phyloP scores from a whole-genome alignment of 2,888 invertebrate genomes.

The Ditula angustiorana region DNA sequence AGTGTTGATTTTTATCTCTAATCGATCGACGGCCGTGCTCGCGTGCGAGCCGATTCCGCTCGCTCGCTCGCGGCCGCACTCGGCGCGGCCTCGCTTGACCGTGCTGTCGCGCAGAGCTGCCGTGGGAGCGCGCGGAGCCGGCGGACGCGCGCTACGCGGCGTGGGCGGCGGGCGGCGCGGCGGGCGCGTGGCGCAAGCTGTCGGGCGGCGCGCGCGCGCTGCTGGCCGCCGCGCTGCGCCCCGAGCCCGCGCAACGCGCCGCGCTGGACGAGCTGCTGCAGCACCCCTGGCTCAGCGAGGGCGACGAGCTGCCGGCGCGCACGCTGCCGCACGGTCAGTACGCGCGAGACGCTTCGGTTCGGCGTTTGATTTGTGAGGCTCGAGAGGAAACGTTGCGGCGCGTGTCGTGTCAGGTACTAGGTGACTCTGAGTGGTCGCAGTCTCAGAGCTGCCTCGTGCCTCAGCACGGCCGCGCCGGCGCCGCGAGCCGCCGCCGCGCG shows the following conservation, averaged over 20 bases:
- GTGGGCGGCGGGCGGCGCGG: slow-evolving; percentile 83
- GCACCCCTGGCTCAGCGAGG: slow-evolving; percentile 88
- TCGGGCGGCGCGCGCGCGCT: slow-evolving; percentile 91
- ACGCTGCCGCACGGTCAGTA: slow-evolving; percentile 17
- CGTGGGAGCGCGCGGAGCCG: slow-evolving; percentile 95
- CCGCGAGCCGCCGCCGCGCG: slow-evolving; percentile 41
- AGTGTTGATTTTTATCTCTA: too few relatives aligned
- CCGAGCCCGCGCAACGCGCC: slow-evolving; percentile 88
- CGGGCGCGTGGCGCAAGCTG: slow-evolving; percentile 90
- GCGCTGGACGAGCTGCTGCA: slow-evolving; percentile 88
- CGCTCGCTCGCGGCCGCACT: too few relatives aligned
- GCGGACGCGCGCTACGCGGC: slow-evolving; percentile 89
- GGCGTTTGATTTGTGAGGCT: slow-evolving; percentile 5
- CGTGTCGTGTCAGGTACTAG: slow-evolving; percentile 91
- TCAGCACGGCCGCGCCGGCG: slow-evolving; percentile 62
- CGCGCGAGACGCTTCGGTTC: not conserved
- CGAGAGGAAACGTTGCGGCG: slow-evolving; percentile 12
- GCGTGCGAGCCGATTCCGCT: too few relatives aligned
- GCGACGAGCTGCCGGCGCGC: slow-evolving; percentile 30
- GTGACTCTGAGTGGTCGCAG: slow-evolving; percentile 91
- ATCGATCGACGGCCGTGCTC: too few relatives aligned
- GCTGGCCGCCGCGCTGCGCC: slow-evolving; percentile 90
- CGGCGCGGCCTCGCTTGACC: too few relatives aligned
- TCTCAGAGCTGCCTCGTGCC: slow-evolving; percentile 85
- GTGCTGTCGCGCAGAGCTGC: slow-evolving; percentile 89